A percentile compares a stretch with the other conserved stretches of the same genome.
These are phyloP conservation scores for Mallotus villosus DNA, from an alignment of 2,797 vertebrate species.

Conservation along the genomic window DNA sequence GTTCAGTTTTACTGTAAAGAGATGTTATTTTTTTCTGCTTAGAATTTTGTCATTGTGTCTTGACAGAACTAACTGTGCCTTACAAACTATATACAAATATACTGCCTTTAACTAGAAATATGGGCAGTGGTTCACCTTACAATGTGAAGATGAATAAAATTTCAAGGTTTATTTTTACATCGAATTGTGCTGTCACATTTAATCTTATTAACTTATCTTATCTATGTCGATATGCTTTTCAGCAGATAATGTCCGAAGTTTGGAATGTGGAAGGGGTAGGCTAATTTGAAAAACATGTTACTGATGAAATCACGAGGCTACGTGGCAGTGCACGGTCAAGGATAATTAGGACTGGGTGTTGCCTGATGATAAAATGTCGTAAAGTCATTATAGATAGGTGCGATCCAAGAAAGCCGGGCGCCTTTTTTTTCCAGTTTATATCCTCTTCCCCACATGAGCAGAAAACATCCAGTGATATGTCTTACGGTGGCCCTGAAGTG, in stretches of 20 bases:
- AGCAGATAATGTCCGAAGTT: neutral
- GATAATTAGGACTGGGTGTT: slow-evolving; percentile 56
- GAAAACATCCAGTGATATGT: neutral
- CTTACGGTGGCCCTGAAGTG: too few relatives aligned
- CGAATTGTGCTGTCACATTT: slow-evolving; percentile 39
- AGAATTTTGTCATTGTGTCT: slow-evolving; percentile 59
- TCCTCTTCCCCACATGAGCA: slow-evolving; percentile 9
- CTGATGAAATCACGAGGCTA: slow-evolving; percentile 50
- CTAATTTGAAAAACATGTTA: slow-evolving; percentile 1
- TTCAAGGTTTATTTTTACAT: slow-evolving; percentile 79
- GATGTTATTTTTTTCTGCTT: slow-evolving; percentile 55
- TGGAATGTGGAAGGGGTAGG: too few relatives aligned
- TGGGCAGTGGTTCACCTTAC: slow-evolving; percentile 61
- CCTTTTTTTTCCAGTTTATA: slow-evolving; percentile 26
- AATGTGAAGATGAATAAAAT: slow-evolving; percentile 80
- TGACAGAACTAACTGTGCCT: slow-evolving; percentile 66
- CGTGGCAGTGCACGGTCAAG: slow-evolving; percentile 71
- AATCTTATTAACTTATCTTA: neutral
- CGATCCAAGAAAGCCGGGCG: slow-evolving; percentile 30
- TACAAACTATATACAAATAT: slow-evolving; percentile 61
- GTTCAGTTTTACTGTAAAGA: slow-evolving; percentile 19
- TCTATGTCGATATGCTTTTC: neutral
- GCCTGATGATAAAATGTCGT: slow-evolving; percentile 71
- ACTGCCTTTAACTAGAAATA: slow-evolving; percentile 68
- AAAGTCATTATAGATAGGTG: slow-evolving; percentile 67